Evolutionary conservation across 2,888 invertebrate genomes (phyloP), one percentile per base, ranked within the genome.

Genomic region (Rhagium mordax): DNA sequence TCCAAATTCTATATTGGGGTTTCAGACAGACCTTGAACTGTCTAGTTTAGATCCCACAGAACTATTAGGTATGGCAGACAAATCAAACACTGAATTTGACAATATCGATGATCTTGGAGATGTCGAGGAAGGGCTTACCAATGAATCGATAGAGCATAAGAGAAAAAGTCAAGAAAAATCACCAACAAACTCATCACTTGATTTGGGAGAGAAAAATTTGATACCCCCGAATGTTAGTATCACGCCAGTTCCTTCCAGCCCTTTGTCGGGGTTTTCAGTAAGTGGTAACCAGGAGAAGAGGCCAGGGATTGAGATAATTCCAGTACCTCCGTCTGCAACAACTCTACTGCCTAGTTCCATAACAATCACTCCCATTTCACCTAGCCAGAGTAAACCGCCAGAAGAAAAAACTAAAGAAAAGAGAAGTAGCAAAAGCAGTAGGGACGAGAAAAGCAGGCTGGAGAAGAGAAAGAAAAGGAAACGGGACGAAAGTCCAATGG

Each of bases 241-340:
- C n/a, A 92, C 92, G 2, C 90, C 93, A 1, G 90, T 92, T 51
- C 82, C 85, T 13, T 78, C 85, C 88, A n/a, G 89, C 88, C 79
- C 75, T 76, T 86, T 90, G 18, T 85, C 88, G 6, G 89, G 88
- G 8, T 74, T 77, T 86, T 91, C 92, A 2, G 48, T 47, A 27
- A 8, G 53, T 10, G 29, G 27, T 16, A 18, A 7, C 71, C 86
- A 93, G 55, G 94, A 94, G 79, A 89, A 93, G 70, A 89, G 94
- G 27, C 93, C 94, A 8, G 94, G 94, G 1, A 95, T 96, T 75
- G 96, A 97, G 88, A 95, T 96, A 61, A 95, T 96, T 81, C 96
- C 96, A 0, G 51, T 51, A 74, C 89, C 92, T 1, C 75, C 70
- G 21, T 75, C 76, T 10, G 24, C 93, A 0, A 91, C 92, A 4